Percentiles rank a stretch among this genome's conserved stretches.
phyloP scores from a whole-genome alignment of 2,797 vertebrate species.

The Ctenosaura bakeri region DNA sequence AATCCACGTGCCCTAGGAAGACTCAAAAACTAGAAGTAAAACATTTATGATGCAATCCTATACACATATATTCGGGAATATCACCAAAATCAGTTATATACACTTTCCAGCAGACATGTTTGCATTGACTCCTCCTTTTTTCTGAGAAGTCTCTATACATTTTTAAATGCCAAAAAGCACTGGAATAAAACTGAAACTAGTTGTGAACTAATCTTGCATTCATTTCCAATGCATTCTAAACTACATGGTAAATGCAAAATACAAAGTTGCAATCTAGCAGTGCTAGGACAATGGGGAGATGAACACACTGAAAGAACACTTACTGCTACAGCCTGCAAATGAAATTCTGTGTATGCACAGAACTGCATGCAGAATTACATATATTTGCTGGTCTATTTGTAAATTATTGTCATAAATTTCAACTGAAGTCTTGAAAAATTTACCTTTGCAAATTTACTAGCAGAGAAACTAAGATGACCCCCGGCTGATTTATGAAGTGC shows the following conservation, averaged over 20 bases:
- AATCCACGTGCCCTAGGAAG: neutral
- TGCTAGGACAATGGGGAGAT: neutral
- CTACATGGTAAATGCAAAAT: neutral
- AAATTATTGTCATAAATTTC: neutral
- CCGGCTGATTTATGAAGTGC: neutral
- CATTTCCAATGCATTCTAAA: neutral
- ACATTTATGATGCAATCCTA: neutral
- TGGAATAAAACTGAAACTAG: neutral
- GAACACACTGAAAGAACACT: neutral
- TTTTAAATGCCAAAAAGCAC: neutral
- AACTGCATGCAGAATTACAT: neutral
- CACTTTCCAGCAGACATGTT: neutral
- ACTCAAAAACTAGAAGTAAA: neutral
- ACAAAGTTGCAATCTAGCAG: neutral
- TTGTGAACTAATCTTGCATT: neutral
- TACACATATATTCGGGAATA: neutral
- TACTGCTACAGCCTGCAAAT: no score
- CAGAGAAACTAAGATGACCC: neutral
- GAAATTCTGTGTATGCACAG: neutral
- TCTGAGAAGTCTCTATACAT: neutral
- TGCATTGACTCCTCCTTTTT: neutral
- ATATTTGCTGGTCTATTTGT: neutral
- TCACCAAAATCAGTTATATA: neutral
- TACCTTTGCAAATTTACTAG: neutral
- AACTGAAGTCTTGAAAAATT: neutral